Evolutionary conservation across 1,140 invertebrate species (phyloP).

Genomic region (Microplitis demolitor): DNA sequence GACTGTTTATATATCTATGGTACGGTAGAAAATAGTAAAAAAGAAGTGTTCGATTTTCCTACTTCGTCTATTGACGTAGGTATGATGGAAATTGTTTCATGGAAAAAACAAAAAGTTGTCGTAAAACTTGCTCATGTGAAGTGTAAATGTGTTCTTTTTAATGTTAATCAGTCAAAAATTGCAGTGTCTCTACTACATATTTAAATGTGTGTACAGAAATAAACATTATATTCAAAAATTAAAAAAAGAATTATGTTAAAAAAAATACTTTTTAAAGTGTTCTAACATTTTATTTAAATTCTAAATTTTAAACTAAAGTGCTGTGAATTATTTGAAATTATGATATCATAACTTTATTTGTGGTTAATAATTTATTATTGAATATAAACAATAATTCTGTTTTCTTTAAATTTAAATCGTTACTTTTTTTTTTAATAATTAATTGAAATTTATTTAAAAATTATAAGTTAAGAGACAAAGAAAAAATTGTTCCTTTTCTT

Average conservation of each 20-base stretch:
- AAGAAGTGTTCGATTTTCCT: slow-evolving; percentile 5
- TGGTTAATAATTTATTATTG: not conserved
- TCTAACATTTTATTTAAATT: no score
- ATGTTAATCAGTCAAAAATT: not conserved
- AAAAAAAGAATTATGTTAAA: no score
- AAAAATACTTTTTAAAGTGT: no score
- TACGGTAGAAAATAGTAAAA: slow-evolving; percentile 3
- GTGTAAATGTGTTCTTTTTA: not conserved
- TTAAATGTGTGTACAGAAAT: not conserved
- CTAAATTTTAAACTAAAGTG: no score
- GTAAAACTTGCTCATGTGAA: no score
- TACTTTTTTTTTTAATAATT: no score
- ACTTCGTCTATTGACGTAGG: slow-evolving; percentile 10
- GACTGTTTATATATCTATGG: slow-evolving; percentile 7
- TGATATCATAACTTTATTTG: not conserved
- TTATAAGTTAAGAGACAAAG: no score
- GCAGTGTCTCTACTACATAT: not conserved
- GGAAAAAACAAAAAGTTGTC: no score
- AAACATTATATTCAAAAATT: no score
- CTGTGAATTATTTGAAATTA: not conserved
- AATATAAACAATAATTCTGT: not conserved
- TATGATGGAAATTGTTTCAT: not conserved
- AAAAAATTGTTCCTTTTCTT: no score
- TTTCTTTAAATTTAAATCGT: not conserved
- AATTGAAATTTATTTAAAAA: no score